phyloP scores from a whole-genome alignment of 2,888 invertebrate genomes.

The Rhaphigaster nebulosa region DNA sequence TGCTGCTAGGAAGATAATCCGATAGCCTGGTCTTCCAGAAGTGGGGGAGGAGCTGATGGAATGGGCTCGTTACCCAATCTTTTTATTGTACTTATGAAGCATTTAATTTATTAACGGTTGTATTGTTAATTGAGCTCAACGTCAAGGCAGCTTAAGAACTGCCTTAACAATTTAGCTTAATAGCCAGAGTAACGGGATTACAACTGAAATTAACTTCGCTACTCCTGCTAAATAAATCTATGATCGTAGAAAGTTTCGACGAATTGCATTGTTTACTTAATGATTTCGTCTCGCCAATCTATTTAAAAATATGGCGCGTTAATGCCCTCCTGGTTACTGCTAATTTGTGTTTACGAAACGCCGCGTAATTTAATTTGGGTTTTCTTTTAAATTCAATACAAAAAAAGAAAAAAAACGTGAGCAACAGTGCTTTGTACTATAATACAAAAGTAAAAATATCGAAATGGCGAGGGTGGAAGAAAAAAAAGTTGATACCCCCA shows the following conservation, averaged over 20 bases:
- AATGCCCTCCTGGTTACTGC: not conserved
- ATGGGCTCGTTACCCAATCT: not conserved
- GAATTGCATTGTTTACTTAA: constrained; percentile 11
- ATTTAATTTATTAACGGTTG: not conserved
- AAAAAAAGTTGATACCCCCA: no score
- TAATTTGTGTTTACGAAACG: not conserved
- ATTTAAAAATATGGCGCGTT: not conserved
- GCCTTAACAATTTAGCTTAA: constrained; percentile 11
- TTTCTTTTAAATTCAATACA: no score
- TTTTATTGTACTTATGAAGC: constrained; percentile 17
- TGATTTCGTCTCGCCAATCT: constrained; percentile 1
- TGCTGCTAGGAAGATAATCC: not conserved
- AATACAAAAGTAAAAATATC: no score
- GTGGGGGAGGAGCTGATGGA: not conserved
- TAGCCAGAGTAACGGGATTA: constrained; percentile 5
- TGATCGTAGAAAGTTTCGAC: not conserved
- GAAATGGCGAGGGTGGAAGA: no score
- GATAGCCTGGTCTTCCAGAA: not conserved
- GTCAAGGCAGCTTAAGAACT: not conserved
- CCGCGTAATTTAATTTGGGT: not conserved
- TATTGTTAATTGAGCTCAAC: constrained; percentile 17
- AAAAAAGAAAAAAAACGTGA: no score
- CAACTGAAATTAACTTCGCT: not conserved
- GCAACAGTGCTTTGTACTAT: no score
- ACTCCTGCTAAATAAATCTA: not conserved